Evolutionary conservation across 2,888 invertebrate species (phyloP).

Genomic region (Pterostichus madidus): DNA sequence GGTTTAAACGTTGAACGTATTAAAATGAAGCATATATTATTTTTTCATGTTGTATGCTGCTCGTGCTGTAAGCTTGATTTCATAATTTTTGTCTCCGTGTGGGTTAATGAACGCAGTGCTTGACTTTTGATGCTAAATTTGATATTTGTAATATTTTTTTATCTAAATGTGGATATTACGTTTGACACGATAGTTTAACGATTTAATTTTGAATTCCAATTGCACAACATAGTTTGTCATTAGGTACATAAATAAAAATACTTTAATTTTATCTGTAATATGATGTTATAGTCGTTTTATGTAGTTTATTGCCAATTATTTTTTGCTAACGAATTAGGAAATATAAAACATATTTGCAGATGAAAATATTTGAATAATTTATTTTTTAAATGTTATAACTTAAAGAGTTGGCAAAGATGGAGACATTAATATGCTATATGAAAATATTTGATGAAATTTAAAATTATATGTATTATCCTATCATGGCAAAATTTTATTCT

Average conservation of each 20-base stretch:
- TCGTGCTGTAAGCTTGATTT: slow-evolving; percentile 20
- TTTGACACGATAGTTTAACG: slow-evolving; percentile 1
- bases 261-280: slow-evolving; percentile 1
- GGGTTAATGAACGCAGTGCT: slow-evolving; percentile 38
- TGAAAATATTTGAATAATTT: too few species aligned
- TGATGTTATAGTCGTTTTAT: too few species aligned
- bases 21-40: slow-evolving; percentile 53
- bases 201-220: background rate
- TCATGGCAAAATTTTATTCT: too few species aligned
- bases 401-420: too few species aligned
- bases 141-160: background rate
- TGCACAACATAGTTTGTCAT: background rate
- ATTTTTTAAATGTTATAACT: too few species aligned
- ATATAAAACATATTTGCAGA: background rate
- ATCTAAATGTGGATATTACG: background rate
- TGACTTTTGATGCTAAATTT: slow-evolving; percentile 15
- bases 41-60: slow-evolving; percentile 41
- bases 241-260: background rate
- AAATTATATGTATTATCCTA: too few species aligned
- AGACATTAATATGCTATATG: too few species aligned
- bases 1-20: slow-evolving; percentile 22
- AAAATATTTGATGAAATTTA: too few species aligned
- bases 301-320: background rate
- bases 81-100: slow-evolving; percentile 34
- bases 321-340: slow-evolving; percentile 1